These are phyloP conservation scores for Seira musarum DNA, from an alignment of 2,888 invertebrate species.

Conservation along the genomic window DNA sequence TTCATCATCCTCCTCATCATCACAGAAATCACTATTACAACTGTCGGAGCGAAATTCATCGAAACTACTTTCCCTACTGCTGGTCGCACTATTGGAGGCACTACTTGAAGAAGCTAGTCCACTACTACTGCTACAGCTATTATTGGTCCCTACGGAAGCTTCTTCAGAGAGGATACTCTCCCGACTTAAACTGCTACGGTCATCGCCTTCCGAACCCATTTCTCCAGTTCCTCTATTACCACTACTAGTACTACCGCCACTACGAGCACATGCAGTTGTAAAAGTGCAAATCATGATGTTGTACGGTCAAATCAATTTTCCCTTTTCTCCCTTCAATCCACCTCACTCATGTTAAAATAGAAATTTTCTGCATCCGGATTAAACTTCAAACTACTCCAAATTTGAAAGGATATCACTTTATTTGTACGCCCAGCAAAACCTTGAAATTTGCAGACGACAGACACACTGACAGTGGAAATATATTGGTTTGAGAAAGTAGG, in stretches of 20 bases:
- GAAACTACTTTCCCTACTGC: conserved; percentile 50
- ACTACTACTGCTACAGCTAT: conserved; percentile 32
- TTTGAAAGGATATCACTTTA: too few species aligned
- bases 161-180: conserved; percentile 49
- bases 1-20: conserved; percentile 50
- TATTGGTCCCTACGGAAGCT: too few species aligned
- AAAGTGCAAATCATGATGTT: conserved; percentile 58
- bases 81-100: conserved; percentile 38
- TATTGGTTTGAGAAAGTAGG: too few species aligned
- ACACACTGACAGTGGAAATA: too few species aligned
- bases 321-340: conserved; percentile 14
- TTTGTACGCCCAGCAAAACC: too few species aligned
- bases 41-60: conserved; percentile 53
- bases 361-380: too few species aligned
- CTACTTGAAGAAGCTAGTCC: conserved; percentile 38
- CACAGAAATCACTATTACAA: conserved; percentile 57
- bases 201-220: conserved; percentile 36
- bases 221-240: conserved; percentile 12
- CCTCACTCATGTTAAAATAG: too few species aligned
- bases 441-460: too few species aligned
- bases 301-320: too few species aligned
- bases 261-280: conserved; percentile 35
- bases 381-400: too few species aligned
- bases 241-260: not conserved
- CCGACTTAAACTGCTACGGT: conserved; percentile 34